Percentiles rank a stretch among this genome's conserved stretches.
phyloP scores from a whole-genome alignment of 1,140 invertebrate genomes.

The Wasmannia auropunctata region DNA sequence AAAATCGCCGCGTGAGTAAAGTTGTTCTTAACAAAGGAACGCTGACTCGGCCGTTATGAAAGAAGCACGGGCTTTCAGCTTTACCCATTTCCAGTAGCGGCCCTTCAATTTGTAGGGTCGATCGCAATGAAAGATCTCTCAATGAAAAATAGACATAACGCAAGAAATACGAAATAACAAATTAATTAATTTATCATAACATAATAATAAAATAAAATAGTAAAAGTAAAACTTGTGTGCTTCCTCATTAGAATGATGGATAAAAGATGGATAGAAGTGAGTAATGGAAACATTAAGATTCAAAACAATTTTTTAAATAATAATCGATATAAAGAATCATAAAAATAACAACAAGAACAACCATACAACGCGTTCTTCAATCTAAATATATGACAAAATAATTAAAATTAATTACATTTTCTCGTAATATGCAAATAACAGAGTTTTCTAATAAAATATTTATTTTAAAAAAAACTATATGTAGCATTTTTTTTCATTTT shows the following conservation, averaged over 20 bases:
- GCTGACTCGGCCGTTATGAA: slow-evolving; percentile 77
- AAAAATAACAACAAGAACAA: neutral
- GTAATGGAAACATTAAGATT: neutral
- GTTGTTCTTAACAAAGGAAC: slow-evolving; percentile 79
- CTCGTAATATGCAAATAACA: neutral
- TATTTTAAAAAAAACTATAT: neutral
- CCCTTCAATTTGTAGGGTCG: slow-evolving; percentile 12
- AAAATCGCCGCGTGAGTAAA: slow-evolving; percentile 73
- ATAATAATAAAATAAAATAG: neutral
- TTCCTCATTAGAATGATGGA: neutral
- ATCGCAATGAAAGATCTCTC: neutral
- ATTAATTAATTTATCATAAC: neutral
- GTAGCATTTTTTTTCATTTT: neutral
- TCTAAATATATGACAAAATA: neutral
- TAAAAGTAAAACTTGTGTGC: neutral
- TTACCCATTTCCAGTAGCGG: slow-evolving; percentile 37
- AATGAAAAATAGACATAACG: slow-evolving; percentile 8
- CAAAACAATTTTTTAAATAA: neutral
- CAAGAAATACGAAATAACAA: neutral
- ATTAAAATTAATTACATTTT: neutral
- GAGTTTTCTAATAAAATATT: neutral
- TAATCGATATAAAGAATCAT: neutral
- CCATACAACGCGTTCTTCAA: neutral
- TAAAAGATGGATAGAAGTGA: neutral
- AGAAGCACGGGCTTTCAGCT: slow-evolving; percentile 72